Conservation (phyloP, 1,140 invertebrate species). For the Scaptomyza graminum region DNA sequence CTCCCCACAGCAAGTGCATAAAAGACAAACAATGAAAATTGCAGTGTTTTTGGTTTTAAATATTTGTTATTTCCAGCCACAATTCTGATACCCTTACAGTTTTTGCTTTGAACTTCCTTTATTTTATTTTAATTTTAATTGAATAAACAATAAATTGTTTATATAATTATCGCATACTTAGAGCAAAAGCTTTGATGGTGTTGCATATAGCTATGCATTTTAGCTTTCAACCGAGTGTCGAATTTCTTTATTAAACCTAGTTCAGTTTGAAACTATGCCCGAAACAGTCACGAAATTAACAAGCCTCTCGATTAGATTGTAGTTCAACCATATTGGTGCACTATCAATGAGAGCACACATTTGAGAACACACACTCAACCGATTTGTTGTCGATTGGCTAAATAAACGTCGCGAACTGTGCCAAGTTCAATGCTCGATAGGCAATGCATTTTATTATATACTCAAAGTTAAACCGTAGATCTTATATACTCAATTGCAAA, state of each 20-base stretch:
- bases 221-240: no score
- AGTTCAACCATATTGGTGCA: neutral
- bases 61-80: no score
- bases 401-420: slow-evolving; percentile 2
- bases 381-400: slow-evolving; percentile 7
- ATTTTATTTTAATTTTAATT: no score
- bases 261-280: neutral
- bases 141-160: no score
- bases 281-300: neutral
- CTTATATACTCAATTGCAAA: neutral
- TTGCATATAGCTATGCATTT: no score
- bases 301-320: neutral
- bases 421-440: slow-evolving; percentile 70
- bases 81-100: no score
- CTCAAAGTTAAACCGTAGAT: neutral
- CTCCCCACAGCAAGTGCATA: neutral
- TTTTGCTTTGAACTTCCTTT: no score
- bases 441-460: slow-evolving; percentile 27
- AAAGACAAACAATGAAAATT: neutral
- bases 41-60: neutral
- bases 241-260: neutral
- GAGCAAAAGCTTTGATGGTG: no score
- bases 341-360: slow-evolving; percentile 4
- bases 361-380: slow-evolving; percentile 4
- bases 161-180: no score